A percentile compares a stretch with the other conserved stretches of the same genome.
These are phyloP conservation scores for Hanleya hanleyi DNA, from an alignment of 2,888 invertebrate species.

Conservation along the genomic window DNA sequence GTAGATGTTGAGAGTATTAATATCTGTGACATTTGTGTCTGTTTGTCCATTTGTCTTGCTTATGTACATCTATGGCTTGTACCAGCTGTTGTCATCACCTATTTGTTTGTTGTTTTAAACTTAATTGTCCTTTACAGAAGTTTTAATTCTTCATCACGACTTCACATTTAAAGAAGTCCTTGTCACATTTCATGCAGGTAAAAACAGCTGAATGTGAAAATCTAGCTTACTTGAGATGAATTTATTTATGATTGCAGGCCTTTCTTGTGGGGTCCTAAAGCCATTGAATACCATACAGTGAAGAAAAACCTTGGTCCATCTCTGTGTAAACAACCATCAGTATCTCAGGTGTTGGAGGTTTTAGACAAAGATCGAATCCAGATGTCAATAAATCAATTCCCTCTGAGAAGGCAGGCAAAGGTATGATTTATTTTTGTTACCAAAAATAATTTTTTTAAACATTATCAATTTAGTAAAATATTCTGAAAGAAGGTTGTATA, in stretches of 20 bases:
- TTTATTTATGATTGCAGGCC: no score
- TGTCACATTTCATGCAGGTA: no score
- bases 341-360: slow-evolving; percentile 83
- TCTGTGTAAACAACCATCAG: slow-evolving; percentile 82
- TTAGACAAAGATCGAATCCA: slow-evolving; percentile 80
- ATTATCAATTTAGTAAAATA: no score
- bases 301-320: slow-evolving; percentile 76
- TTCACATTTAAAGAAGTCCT: no score
- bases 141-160: no score
- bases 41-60: neutral
- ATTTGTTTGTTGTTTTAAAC: neutral
- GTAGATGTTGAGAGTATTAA: neutral
- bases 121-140: no score
- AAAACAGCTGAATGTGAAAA: no score
- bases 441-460: no score
- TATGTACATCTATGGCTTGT: neutral
- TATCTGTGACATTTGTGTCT: neutral
- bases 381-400: slow-evolving; percentile 83
- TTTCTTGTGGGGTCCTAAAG: slow-evolving; percentile 88
- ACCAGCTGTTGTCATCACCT: neutral
- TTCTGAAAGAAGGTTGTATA: neutral
- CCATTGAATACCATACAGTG: slow-evolving; percentile 81
- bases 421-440: slow-evolving; percentile 45
- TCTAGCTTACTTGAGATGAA: no score
- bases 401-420: slow-evolving; percentile 78